phyloP scores from a whole-genome alignment of 2,888 invertebrate species.

The Hirtodrosophila alboralis region DNA sequence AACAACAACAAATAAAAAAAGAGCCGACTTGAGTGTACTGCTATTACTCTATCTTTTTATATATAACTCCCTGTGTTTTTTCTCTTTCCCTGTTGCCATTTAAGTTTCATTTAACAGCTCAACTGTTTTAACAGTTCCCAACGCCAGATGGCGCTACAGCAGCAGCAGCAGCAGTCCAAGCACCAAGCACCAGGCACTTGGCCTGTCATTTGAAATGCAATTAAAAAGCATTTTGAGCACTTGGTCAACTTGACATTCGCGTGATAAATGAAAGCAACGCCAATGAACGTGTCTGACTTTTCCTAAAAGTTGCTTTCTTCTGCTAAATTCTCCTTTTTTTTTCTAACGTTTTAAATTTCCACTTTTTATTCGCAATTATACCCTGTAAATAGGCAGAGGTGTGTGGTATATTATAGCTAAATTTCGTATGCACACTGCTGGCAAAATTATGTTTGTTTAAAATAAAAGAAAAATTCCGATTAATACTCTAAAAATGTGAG shows the following conservation, averaged over 20 bases:
- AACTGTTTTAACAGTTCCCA: background rate
- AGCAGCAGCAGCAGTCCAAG: slow-evolving; percentile 2
- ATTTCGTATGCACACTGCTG: no score
- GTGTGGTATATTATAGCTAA: no score
- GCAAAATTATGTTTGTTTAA: no score
- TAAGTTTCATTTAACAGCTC: slow-evolving; percentile 61
- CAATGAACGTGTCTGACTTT: slow-evolving; percentile 44
- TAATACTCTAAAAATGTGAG: no score
- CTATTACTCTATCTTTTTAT: slow-evolving; percentile 1
- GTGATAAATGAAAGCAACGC: slow-evolving; percentile 67
- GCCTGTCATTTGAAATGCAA: slow-evolving; percentile 67
- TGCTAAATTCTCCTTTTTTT: background rate
- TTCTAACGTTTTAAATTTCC: slow-evolving; percentile 3
- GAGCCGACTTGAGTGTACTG: background rate
- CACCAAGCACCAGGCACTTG: slow-evolving; percentile 19
- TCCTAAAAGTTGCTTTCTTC: slow-evolving; percentile 11
- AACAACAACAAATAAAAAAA: background rate
- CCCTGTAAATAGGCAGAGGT: background rate
- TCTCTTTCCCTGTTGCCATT: slow-evolving; percentile 4
- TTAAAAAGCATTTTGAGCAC: slow-evolving; percentile 75
- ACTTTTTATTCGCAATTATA: slow-evolving; percentile 8
- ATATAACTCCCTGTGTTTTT: background rate
- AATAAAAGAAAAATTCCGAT: no score
- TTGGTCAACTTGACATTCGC: slow-evolving; percentile 70
- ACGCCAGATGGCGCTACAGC: slow-evolving; percentile 35